A percentile compares a stretch with the other conserved stretches of the same genome.
phyloP scores from a whole-genome alignment of 2,113 vertebrate genomes.

The Takifugu flavidus region DNA sequence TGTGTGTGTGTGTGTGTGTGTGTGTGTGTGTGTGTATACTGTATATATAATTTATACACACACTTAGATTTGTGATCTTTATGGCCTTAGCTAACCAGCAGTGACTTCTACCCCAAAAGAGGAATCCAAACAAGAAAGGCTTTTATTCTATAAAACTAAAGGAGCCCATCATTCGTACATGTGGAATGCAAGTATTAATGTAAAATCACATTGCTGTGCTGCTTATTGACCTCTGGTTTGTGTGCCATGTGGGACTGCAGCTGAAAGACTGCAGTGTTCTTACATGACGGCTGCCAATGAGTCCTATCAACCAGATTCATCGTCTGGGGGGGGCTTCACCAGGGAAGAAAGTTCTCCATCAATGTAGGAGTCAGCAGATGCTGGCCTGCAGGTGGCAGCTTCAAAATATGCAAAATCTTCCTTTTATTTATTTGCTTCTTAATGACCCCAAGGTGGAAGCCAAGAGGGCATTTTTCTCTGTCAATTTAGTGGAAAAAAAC shows the following conservation, averaged over 20 bases:
- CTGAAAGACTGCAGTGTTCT: conserved; percentile 68
- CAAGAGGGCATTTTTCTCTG: conserved; percentile 29
- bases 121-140: too few relatives aligned
- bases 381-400: conserved; percentile 64
- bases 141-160: too few relatives aligned
- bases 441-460: conserved; percentile 61
- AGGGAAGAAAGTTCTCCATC: conserved; percentile 73
- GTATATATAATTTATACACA: too few relatives aligned
- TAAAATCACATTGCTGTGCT: too few relatives aligned
- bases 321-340: conserved; percentile 35
- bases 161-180: too few relatives aligned
- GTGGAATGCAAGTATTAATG: too few relatives aligned
- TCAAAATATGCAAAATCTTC: conserved; percentile 73
- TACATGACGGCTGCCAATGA: conserved; percentile 76
- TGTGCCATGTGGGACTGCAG: conserved; percentile 4
- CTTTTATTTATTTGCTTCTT: conserved; percentile 72
- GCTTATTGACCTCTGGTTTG: conserved; percentile 22
- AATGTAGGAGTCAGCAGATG: conserved; percentile 54
- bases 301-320: conserved; percentile 71
- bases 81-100: neutral
- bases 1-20: too few relatives aligned
- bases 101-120: neutral
- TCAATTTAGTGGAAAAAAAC: neutral
- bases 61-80: too few relatives aligned
- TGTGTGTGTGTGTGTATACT: too few relatives aligned